Percentiles rank a stretch among this genome's conserved stretches.
phyloP scores from a whole-genome alignment of 1,140 invertebrate genomes.

The Grapholita molesta region DNA sequence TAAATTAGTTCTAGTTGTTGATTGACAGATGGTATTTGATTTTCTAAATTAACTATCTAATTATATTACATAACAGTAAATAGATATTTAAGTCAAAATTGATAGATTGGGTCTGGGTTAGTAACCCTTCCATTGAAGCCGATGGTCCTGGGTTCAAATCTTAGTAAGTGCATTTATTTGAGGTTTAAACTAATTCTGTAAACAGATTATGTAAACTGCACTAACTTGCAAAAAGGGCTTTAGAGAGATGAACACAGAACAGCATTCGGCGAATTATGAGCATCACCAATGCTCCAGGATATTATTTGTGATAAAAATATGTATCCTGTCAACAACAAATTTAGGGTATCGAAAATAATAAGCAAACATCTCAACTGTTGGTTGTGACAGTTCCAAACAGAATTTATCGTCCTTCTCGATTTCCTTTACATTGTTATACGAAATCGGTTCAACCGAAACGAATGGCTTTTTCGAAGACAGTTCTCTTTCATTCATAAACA shows the following conservation, averaged over 20 bases:
- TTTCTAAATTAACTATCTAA: not conserved
- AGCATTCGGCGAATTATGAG: too few species aligned
- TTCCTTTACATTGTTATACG: conserved; percentile 31
- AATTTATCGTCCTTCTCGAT: conserved; percentile 29
- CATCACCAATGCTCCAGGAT: too few species aligned
- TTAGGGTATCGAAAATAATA: not conserved
- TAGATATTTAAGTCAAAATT: too few species aligned
- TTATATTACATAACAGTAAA: too few species aligned
- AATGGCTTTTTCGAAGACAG: conserved; percentile 31
- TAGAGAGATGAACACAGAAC: too few species aligned
- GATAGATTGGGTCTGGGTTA: too few species aligned
- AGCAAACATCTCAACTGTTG: conserved; percentile 9
- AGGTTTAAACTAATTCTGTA: too few species aligned
- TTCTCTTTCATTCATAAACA: conserved; percentile 39
- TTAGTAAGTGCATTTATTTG: too few species aligned
- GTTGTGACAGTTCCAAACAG: conserved; percentile 11
- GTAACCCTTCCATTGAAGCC: too few species aligned
- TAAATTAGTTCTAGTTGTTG: not conserved
- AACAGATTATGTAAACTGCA: too few species aligned
- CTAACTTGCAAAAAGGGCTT: too few species aligned
- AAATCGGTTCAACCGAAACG: conserved; percentile 35
- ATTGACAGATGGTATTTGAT: not conserved
- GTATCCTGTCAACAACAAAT: not conserved
- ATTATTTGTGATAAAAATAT: not conserved
- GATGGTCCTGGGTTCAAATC: too few species aligned